Evolutionary conservation across 2,888 invertebrate genomes (phyloP), one percentile per base, ranked within the genome.

Genomic region (Epinotia nisella): DNA sequence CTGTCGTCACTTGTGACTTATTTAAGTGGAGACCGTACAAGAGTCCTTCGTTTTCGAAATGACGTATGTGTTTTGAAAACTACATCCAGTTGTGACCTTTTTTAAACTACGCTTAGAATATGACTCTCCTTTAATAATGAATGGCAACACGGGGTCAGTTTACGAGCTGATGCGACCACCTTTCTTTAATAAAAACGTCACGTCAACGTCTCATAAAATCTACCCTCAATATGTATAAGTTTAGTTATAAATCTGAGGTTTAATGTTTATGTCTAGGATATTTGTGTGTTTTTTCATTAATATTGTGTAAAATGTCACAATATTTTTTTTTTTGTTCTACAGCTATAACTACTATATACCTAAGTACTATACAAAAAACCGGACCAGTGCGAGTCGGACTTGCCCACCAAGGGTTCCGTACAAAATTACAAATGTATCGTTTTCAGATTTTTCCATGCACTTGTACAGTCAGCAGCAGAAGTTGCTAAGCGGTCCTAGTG

Each of bases 111-210:
- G 3, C 9, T 21, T 29, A 4, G 55, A 58, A 58, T 64, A n/a
- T 17, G 61, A 49, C 21, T 66, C 59, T 21, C 51, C 66, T 55
- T 66, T 55, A 61, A 67, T 71, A 71, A 71, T 71, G 60, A 67
- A 60, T 66, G 53, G 64, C 35, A 24, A 19, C 61, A 70, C 41
- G 71, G 71, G 88, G 84, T 87, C 86, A 74, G 71, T 80, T 90
- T 89, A 89, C 85, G 89, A 88, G 78, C 78, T 87, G 85, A 89
- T 88, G 87, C 84, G 76, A 82, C 85, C 86, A 89, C 90, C 87
- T 88, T 86, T 81, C 81, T 83, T 86, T 89, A 87, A 89, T 89
- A 88, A 82, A 87, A 86, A 82, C 85, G 87, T 83, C 88, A 85
- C 87, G 84, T 85, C 66, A 56, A 41, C 83, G 81, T 82, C 51